Evolutionary conservation across 1,140 invertebrate genomes (phyloP).

Genomic region (Achatina immaculata): DNA sequence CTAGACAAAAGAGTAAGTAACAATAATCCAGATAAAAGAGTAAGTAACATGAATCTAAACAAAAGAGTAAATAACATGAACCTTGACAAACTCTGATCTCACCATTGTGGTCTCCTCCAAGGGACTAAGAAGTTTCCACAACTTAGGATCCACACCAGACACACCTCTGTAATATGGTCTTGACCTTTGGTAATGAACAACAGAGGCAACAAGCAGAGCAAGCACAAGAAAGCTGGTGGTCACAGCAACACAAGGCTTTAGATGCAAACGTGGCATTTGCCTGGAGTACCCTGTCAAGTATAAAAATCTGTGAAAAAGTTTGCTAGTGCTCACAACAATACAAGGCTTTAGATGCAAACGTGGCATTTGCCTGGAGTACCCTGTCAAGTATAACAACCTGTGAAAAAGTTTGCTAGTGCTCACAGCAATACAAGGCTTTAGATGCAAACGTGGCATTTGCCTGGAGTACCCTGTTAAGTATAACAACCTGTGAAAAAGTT

Average conservation of each 20-base stretch:
- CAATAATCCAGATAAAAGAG: too few species aligned
- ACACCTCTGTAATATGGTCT: constrained; percentile 16
- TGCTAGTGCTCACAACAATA: background rate
- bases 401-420: too few species aligned
- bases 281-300: background rate
- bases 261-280: background rate
- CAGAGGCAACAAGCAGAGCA: background rate
- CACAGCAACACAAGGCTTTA: background rate
- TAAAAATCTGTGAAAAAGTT: too few species aligned
- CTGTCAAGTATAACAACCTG: too few species aligned
- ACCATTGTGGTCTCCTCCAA: too few species aligned
- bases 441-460: background rate
- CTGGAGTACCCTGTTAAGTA: background rate
- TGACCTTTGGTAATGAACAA: background rate
- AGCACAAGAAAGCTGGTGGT: background rate
- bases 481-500: too few species aligned
- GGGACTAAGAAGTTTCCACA: constrained; percentile 1
- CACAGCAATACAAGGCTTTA: background rate
- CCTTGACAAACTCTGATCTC: too few species aligned
- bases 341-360: background rate
- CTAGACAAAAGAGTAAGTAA: too few species aligned
- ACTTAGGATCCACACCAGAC: background rate
- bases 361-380: background rate
- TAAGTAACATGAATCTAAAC: too few species aligned
- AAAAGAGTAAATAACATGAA: too few species aligned